These are phyloP conservation scores for Palaemon carinicauda DNA, from an alignment of 1,140 invertebrate species.

Conservation along the genomic window DNA sequence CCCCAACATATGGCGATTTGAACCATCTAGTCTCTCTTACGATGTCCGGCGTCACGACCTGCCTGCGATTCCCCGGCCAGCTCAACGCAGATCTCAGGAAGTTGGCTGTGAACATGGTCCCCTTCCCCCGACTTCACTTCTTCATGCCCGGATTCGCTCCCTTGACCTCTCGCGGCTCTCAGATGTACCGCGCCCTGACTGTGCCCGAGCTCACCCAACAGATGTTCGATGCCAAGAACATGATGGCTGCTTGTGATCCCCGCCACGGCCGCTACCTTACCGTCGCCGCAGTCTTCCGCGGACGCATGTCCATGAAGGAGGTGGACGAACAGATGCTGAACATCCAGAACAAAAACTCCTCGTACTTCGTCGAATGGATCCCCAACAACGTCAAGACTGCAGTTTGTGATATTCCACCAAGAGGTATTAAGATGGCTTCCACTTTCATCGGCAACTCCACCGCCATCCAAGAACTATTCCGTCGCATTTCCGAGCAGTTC, in stretches of 20 bases:
- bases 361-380: slow-evolving; percentile 44
- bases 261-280: slow-evolving; percentile 48
- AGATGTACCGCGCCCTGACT: slow-evolving; percentile 43
- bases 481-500: slow-evolving; percentile 47
- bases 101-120: slow-evolving; percentile 38
- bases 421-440: slow-evolving; percentile 45
- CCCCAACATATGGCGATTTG: slow-evolving; percentile 36
- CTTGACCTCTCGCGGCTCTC: slow-evolving; percentile 38
- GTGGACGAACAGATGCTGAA: slow-evolving; percentile 45
- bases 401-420: slow-evolving; percentile 41
- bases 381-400: slow-evolving; percentile 45
- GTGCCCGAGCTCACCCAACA: slow-evolving; percentile 46
- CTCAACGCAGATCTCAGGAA: slow-evolving; percentile 42
- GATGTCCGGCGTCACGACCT: slow-evolving; percentile 41
- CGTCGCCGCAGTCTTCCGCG: slow-evolving; percentile 41
- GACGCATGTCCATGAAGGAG: slow-evolving; percentile 44
- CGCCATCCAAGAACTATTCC: slow-evolving; percentile 41
- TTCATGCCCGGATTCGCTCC: slow-evolving; percentile 44
- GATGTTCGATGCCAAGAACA: slow-evolving; percentile 50
- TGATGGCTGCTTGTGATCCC: slow-evolving; percentile 43
- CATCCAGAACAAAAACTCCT: slow-evolving; percentile 46
- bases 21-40: slow-evolving; percentile 42
- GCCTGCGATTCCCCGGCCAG: slow-evolving; percentile 43
- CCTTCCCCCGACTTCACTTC: slow-evolving; percentile 46
- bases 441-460: slow-evolving; percentile 47